A percentile compares a stretch with the other conserved stretches of the same genome.
Evolutionary conservation across 1,140 invertebrate genomes (phyloP).

Genomic region (Tetraneura akinire): DNA sequence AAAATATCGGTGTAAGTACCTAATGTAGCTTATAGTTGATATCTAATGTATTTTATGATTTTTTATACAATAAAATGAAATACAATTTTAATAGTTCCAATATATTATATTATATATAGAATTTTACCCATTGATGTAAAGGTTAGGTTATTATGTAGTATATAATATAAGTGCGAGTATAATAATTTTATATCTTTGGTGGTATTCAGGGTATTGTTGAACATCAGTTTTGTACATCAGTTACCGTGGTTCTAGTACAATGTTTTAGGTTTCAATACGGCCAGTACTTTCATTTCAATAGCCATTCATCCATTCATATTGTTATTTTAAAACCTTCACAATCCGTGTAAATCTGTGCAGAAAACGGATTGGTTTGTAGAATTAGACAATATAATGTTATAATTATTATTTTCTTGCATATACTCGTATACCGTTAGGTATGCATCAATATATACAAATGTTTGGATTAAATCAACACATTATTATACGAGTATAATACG

Average conservation of each 20-base stretch:
- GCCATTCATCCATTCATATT: slow-evolving; percentile 28
- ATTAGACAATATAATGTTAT: slow-evolving; percentile 32
- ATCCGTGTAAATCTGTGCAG: not conserved
- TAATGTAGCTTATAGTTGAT: no score
- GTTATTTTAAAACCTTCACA: slow-evolving; percentile 26
- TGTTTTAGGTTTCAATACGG: not conserved
- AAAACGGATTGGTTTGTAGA: not conserved
- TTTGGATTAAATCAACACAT: no score
- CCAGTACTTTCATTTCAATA: slow-evolving; percentile 33
- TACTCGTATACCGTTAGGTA: not conserved
- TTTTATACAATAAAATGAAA: no score
- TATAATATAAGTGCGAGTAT: no score
- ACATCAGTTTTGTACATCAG: slow-evolving; percentile 8
- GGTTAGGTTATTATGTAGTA: no score
- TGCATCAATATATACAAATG: not conserved
- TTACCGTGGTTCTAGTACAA: slow-evolving; percentile 1
- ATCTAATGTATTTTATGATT: no score
- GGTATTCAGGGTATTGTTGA: not conserved
- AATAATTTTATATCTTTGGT: not conserved
- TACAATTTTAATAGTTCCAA: no score
- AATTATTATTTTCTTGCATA: slow-evolving; percentile 21
- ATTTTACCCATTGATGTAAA: no score
- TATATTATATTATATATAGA: no score
- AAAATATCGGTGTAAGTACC: no score
- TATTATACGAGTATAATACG: not conserved